Evolutionary conservation across 2,888 invertebrate species (phyloP).

Genomic region (Parasteatoda lunata): DNA sequence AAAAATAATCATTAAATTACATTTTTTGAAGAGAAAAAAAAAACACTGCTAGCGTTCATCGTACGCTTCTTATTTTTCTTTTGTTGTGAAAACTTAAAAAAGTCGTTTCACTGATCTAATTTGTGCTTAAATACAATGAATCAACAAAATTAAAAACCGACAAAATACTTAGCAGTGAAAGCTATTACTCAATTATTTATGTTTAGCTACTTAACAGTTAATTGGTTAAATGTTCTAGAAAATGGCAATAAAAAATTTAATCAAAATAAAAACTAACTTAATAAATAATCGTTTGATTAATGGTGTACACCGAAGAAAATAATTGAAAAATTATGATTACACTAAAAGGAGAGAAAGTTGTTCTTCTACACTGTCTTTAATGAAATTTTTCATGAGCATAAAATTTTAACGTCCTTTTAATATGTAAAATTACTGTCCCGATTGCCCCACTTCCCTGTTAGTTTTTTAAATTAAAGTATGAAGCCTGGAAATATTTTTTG

Average conservation of each 20-base stretch:
- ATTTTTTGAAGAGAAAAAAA: too few relatives aligned
- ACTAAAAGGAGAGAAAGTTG: constrained; percentile 22
- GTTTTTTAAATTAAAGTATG: constrained; percentile 30
- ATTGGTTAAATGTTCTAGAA: too few relatives aligned
- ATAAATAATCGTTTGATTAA: constrained; percentile 38
- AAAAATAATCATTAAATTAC: too few relatives aligned
- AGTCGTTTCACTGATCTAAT: background rate
- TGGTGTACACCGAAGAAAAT: constrained; percentile 15
- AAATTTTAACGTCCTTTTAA: constrained; percentile 42
- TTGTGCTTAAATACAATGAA: background rate
- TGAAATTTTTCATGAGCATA: constrained; percentile 28
- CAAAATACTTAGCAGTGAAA: too few relatives aligned
- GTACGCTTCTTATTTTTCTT: background rate
- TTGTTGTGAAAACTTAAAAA: background rate
- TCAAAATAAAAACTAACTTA: constrained; percentile 2
- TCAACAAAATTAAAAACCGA: too few relatives aligned
- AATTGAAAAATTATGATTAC: constrained; percentile 39
- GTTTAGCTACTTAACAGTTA: too few relatives aligned
- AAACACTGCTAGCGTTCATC: too few relatives aligned
- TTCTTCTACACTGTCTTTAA: constrained; percentile 22
- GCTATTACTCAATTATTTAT: too few relatives aligned
- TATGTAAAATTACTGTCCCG: constrained; percentile 9
- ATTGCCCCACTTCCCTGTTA: background rate
- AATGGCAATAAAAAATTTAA: too few relatives aligned
- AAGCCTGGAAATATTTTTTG: background rate